A percentile compares a stretch with the other conserved stretches of the same genome.
Conservation (phyloP, 2,113 vertebrate species). For the Gnathonemus longibarbis region DNA sequence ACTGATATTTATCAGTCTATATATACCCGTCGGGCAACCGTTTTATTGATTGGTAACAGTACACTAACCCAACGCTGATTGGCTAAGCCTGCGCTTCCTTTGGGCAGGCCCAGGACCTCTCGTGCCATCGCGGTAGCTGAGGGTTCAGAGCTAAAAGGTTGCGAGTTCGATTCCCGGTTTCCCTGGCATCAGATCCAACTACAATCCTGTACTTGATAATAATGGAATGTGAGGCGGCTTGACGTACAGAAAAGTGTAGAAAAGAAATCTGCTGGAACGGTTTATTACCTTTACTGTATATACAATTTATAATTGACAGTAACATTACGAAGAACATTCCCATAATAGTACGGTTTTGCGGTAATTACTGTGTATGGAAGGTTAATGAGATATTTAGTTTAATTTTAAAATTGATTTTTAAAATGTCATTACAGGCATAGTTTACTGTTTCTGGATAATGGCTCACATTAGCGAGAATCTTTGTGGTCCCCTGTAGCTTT, state of each 20-base stretch:
- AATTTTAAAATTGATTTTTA: neutral
- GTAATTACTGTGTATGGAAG: neutral
- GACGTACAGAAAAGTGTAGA: neutral
- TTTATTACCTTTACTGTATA: neutral
- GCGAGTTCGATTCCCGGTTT: neutral
- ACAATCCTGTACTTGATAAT: neutral
- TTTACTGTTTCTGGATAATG: neutral
- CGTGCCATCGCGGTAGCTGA: neutral
- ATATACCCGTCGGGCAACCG: neutral
- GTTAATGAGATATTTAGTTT: neutral
- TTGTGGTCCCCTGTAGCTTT: neutral
- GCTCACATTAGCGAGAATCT: neutral
- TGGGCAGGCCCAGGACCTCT: neutral
- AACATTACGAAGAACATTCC: neutral
- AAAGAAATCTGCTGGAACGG: neutral
- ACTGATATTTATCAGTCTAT: neutral
- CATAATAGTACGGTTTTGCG: neutral
- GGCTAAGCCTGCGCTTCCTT: neutral
- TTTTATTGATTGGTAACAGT: neutral
- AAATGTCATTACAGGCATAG: neutral
- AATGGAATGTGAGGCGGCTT: neutral
- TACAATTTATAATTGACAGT: neutral
- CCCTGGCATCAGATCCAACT: neutral
- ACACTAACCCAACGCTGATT: too few species aligned
- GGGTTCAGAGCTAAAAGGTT: neutral